Base-by-base conservation (phyloP, 2,888 invertebrate species). In the Pantelozetes paolii region DNA sequence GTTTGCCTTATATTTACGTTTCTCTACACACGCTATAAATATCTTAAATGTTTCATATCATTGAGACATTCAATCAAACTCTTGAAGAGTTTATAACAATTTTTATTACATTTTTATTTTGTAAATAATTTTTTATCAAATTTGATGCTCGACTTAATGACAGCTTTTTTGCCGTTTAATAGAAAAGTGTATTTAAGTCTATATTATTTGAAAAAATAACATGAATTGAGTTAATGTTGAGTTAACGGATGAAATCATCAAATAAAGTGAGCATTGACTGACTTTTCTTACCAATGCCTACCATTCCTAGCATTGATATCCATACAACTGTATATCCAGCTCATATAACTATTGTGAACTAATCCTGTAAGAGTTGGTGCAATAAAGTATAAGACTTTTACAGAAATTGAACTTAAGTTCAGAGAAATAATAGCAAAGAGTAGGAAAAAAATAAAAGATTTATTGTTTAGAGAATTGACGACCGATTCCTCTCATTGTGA, bases 241-340 rank as follows among this genome's bases (percentile, higher is more conserved):
- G 20, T 54, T 54, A 13, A 54, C 54, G 54, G 54, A 54, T 54
- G 54, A 54, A 54, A 54, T 54, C 23, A 54, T 54, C 20, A 26
- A 54, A 54, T 54, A 54, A 54, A 54, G 54, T 54, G 54, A 54
- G 54, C 23, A 23, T 26, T 23, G 54, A 54, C 20, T 18, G 26
- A 23, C 54, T 20, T 54, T n/a, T n/a, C n/a, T n/a, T n/a, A n/a
- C n/a, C n/a, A n/a, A n/a, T n/a, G n/a, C n/a, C n/a, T n/a, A n/a
- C n/a, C n/a, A n/a, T n/a, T n/a, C n/a, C n/a, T n/a, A n/a, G n/a
- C n/a, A n/a, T 54, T 54, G 20, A 54, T 54, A 26, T 11, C 54
- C 13, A 13, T 26, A 23, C 13, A 23, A 5, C 8, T 54, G 23
- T 54, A 20, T 54, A 23, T 54, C 20, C 54, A 23, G 26, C 26